Percentiles rank a stretch among this genome's conserved stretches.
Conservation (phyloP, 2,888 invertebrate genomes). For the Uloborus plumipes region DNA sequence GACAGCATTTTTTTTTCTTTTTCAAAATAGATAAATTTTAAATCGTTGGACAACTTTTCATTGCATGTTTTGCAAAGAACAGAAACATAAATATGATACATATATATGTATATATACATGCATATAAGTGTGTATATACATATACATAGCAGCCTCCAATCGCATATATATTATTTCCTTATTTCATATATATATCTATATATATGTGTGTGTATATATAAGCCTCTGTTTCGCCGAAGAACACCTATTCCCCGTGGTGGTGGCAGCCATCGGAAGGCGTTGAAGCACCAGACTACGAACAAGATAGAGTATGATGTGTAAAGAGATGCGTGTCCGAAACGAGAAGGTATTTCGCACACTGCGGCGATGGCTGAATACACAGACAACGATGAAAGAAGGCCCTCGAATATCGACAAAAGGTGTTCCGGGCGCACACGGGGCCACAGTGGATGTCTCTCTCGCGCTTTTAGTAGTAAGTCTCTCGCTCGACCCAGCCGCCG, state of each 20-base stretch:
- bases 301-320: constrained; percentile 37
- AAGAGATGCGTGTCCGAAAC: constrained; percentile 10
- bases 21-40: constrained; percentile 63
- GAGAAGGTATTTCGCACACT: constrained; percentile 24
- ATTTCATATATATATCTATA: constrained; percentile 29
- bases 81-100: constrained; percentile 57
- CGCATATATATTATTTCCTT: neutral
- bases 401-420: neutral
- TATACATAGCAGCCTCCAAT: constrained; percentile 52
- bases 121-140: constrained; percentile 44
- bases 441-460: neutral
- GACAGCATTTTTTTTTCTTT: too few species aligned
- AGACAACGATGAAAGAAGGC: constrained; percentile 22
- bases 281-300: constrained; percentile 60
- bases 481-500: constrained; percentile 98
- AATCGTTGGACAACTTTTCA: constrained; percentile 49
- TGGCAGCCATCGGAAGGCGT: constrained; percentile 52
- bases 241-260: constrained; percentile 43
- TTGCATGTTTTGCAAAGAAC: constrained; percentile 44
- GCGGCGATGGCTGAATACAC: constrained; percentile 53
- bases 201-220: constrained; percentile 40
- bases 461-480: constrained; percentile 89
- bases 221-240: constrained; percentile 46
- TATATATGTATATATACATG: constrained; percentile 43
- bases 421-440: neutral